Evolutionary conservation across 1,140 invertebrate genomes (phyloP), one percentile per base, ranked within the genome.

Genomic region (Caenorhabditis brenneri): DNA sequence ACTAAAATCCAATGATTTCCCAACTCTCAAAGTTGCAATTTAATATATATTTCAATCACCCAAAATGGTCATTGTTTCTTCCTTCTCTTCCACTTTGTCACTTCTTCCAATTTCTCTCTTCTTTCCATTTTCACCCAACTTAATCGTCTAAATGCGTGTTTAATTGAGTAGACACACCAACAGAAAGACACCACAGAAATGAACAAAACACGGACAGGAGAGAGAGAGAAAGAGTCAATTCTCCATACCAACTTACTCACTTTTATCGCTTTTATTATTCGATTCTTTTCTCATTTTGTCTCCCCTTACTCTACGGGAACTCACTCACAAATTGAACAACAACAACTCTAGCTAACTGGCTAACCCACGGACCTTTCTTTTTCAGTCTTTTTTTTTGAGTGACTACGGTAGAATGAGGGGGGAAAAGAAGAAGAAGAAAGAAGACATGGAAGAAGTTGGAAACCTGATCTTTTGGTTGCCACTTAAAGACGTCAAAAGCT

Each of bases 241-340:
- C 16, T 6, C n/a, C 5, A 16, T 36, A 39, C 53, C 65, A 74
- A 74, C 65, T 74, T 74, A 74, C 65, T 74, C 65, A 74, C 65
- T 74, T 74, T 74, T 74, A 74, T 74, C 65, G 65, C 65, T 74
- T 74, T 74, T 74, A 74, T 74, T 74, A 74, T 74, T 74, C 65
- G 65, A 74, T 74, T 74, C 65, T 12, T 74, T 39, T 42, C 29
- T n/a, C 36, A 15, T 15, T 9, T 33, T n/a, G 31, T 36, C 1
- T 19, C 58, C 19, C 58, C 36, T 19, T 58, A 22, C 55, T 58
- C 55, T 58, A 19, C 24, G 16, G 29, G 16, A 65, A 65, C 58
- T 9, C 24, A 74, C 65, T 42, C 65, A 74, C 65, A 74, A 74
- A 74, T 74, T 74, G 65, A 74, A 74, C 65, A 74, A 74, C 65